phyloP scores from a whole-genome alignment of 2,797 vertebrate species.

The Crocodylus rhombifer region DNA sequence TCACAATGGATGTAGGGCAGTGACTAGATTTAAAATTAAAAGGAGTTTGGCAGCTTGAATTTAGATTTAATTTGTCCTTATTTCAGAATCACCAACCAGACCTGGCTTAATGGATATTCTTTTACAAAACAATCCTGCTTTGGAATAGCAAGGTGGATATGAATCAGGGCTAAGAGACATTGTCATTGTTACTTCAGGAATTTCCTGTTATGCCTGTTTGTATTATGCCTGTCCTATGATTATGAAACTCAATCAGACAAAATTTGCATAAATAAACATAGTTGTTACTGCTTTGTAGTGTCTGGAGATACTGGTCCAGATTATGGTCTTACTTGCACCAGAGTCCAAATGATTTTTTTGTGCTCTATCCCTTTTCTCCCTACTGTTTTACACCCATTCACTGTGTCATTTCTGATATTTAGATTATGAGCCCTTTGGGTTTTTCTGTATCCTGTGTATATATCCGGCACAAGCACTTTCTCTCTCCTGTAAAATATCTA shows the following conservation, averaged over 20 bases:
- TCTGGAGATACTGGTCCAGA: neutral
- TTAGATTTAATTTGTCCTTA: slow-evolving; percentile 24
- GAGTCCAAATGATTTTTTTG: neutral
- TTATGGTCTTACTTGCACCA: neutral
- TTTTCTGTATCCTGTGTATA: neutral
- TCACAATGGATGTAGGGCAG: neutral
- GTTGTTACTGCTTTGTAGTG: neutral
- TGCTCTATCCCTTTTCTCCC: neutral
- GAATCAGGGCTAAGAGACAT: neutral
- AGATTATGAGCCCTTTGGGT: neutral
- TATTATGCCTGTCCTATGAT: neutral
- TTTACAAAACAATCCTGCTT: neutral
- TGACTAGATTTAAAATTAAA: slow-evolving; percentile 17
- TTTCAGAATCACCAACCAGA: neutral
- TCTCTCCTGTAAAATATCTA: neutral
- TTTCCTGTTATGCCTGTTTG: slow-evolving; percentile 2
- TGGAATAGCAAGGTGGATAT: neutral
- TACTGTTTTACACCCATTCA: neutral
- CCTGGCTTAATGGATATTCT: neutral
- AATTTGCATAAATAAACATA: neutral
- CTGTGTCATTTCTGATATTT: neutral
- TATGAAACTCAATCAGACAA: neutral
- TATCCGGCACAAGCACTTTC: neutral
- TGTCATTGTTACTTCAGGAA: neutral
- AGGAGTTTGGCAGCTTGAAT: neutral